Evolutionary conservation across 2,888 invertebrate species (phyloP), one percentile per base, ranked within the genome.

Genomic region (Onchidella celtica): DNA sequence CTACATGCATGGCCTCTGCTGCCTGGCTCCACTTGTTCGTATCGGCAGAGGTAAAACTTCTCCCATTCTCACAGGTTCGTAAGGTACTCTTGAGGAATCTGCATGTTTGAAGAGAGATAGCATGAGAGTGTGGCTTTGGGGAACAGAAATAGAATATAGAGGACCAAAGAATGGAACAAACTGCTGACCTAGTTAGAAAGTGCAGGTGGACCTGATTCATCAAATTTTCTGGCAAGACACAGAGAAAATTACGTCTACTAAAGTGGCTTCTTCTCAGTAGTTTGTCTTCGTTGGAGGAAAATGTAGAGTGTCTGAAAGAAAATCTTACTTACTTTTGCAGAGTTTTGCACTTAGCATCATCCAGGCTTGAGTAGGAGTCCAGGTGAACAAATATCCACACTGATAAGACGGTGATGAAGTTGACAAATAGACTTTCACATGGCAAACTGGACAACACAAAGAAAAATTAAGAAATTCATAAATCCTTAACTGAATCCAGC

Each of bases 1-100:
- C 57, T 17, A 14, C 17, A 1, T 79, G 27, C 32, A 68, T 34
- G 4, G 87, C 72, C 34, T 87, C 83, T 17, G 83, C 57, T 47
- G 88, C 85, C 66, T 89, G 88, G 59, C 75, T 85, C 90, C 90
- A 91, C 81, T 89, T 88, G 83, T 89, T 89, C 72, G 86, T 89
- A 14, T 90, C 89, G 0, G 40, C 27, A 29, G 84, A 82, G 3
- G 89, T 86, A 70, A 70, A 86, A n/a, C 87, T 87, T 21, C 88
- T 77, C 38, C 88, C 47, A 76, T 90, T 90, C 73, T 90, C 90
- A 83, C 85, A 85, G 61, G 86, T 87, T 81, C 89, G 87, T 40
- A 90, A 79, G 27, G 83, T 47, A n/a, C 38, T 74, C 76, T 89
- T 90, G 78, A 88, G 85, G 34, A 79, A 79, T 29, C 79, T 79